phyloP scores from a whole-genome alignment of 2,113 vertebrate genomes.

The Oophaga pumilio region DNA sequence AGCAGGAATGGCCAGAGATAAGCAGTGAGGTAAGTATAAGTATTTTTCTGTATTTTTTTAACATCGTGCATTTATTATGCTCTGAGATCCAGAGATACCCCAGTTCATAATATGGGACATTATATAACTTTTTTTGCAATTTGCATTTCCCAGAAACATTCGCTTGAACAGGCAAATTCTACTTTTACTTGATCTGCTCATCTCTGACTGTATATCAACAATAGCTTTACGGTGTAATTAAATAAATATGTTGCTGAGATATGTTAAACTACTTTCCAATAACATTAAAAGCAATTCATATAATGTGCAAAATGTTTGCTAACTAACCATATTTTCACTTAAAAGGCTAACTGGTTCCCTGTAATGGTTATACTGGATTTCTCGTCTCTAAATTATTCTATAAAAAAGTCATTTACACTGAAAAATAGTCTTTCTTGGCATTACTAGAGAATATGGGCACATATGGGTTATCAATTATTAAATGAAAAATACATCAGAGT shows the following conservation, averaged over 20 bases:
- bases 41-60: too few species aligned
- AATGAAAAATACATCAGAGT: slow-evolving; percentile 48
- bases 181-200: too few species aligned
- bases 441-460: slow-evolving; percentile 13
- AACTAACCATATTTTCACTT: slow-evolving; percentile 1
- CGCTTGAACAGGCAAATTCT: too few species aligned
- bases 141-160: too few species aligned
- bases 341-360: neutral
- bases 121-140: too few species aligned
- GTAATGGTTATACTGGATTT: neutral
- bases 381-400: neutral
- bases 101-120: too few species aligned
- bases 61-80: too few species aligned
- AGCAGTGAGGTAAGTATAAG: too few species aligned
- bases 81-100: too few species aligned
- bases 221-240: too few species aligned
- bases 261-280: neutral
- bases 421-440: slow-evolving; percentile 21
- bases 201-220: too few species aligned
- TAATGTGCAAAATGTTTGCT: neutral
- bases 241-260: neutral
- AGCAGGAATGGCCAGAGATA: too few species aligned
- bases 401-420: neutral
- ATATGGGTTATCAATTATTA: slow-evolving; percentile 57
- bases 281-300: neutral